These are phyloP conservation scores for Chrysemys picta DNA, from an alignment of 2,113 vertebrate genomes.

Conservation along the genomic window DNA sequence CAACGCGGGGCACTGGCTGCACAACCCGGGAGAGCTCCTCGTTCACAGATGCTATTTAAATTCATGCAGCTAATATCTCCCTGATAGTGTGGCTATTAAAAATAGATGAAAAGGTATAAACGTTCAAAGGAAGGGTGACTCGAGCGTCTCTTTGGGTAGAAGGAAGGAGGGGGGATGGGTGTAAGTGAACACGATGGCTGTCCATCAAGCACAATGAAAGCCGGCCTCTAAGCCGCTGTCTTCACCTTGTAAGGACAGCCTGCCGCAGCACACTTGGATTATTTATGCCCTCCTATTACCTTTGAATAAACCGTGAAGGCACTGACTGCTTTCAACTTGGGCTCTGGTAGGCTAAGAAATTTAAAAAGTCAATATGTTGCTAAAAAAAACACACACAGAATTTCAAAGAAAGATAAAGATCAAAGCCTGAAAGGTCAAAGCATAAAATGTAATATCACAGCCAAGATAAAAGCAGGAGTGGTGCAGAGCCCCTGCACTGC, in stretches of 20 bases:
- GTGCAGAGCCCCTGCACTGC: fast-evolving
- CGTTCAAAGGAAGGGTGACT: background rate
- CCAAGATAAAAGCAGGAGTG: background rate
- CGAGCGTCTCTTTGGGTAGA: fast-evolving
- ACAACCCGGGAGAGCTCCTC: too few relatives aligned
- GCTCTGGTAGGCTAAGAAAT: background rate
- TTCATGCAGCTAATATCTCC: fast-evolving
- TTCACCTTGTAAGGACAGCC: too few relatives aligned
- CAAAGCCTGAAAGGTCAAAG: constrained; percentile 34
- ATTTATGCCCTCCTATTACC: background rate
- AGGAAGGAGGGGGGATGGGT: background rate
- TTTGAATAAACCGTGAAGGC: background rate
- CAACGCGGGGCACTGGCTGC: too few relatives aligned
- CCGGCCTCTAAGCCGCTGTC: background rate
- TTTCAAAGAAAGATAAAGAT: constrained; percentile 47
- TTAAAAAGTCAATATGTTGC: background rate
- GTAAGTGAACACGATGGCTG: fast-evolving
- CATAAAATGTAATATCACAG: background rate
- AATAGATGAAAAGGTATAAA: fast-evolving
- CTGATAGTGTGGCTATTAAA: fast-evolving
- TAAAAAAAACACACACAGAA: background rate
- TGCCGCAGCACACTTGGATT: fast-evolving
- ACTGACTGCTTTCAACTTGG: background rate
- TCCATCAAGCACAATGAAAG: fast-evolving
- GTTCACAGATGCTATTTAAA: fast-evolving